phyloP scores from a whole-genome alignment of 1,140 invertebrate genomes.

The Diprion similis region DNA sequence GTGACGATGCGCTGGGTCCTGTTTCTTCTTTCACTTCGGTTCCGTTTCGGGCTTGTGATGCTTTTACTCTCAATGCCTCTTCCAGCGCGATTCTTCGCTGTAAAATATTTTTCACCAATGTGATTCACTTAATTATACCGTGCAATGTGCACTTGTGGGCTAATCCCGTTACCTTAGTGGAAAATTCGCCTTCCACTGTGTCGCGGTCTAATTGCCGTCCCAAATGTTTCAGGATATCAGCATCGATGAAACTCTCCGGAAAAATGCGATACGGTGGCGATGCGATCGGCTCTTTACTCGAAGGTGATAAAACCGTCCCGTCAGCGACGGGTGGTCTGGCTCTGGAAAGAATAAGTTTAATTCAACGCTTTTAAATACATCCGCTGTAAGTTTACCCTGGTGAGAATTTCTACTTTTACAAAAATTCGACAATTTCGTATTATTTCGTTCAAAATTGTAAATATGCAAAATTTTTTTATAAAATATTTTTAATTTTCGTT shows the following conservation, averaged over 20 bases:
- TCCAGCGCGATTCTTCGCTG: slow-evolving; percentile 68
- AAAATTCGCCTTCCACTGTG: slow-evolving; percentile 73
- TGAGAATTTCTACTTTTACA: too few species aligned
- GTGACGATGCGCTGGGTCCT: slow-evolving; percentile 49
- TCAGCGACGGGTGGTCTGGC: slow-evolving; percentile 14
- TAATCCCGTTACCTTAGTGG: slow-evolving; percentile 64
- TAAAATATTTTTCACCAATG: slow-evolving; percentile 28
- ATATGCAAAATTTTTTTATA: too few species aligned
- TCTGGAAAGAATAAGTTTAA: slow-evolving; percentile 25
- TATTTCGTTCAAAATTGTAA: too few species aligned
- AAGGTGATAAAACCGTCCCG: slow-evolving; percentile 1
- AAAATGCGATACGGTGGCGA: slow-evolving; percentile 25
- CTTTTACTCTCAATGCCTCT: slow-evolving; percentile 64
- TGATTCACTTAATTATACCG: too few species aligned
- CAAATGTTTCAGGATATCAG: slow-evolving; percentile 70
- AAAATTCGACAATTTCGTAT: slow-evolving; percentile 9
- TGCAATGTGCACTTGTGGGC: too few species aligned
- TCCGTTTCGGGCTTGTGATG: slow-evolving; percentile 39
- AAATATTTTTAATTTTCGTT: too few species aligned
- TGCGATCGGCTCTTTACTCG: slow-evolving; percentile 34
- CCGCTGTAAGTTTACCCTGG: too few species aligned
- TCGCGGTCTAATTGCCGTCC: slow-evolving; percentile 71
- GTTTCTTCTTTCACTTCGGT: not conserved
- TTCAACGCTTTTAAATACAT: not conserved
- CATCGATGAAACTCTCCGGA: slow-evolving; percentile 63